phyloP scores from a whole-genome alignment of 2,888 invertebrate species.

The Autographa gamma region DNA sequence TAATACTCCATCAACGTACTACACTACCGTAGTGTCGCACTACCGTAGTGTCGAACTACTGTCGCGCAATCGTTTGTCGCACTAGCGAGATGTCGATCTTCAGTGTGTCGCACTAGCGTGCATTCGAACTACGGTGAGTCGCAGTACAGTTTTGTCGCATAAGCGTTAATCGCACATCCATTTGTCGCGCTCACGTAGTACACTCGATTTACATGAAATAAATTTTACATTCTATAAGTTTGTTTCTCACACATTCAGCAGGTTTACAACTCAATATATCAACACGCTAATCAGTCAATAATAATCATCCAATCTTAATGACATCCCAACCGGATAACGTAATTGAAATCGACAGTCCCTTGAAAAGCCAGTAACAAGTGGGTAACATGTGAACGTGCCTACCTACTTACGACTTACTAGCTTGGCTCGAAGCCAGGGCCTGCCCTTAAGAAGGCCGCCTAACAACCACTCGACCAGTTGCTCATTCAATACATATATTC shows the following conservation, averaged over 20 bases:
- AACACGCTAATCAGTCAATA: background rate
- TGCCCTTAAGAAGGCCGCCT: conserved; percentile 4
- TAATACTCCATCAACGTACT: too few relatives aligned
- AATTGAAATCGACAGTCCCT: conserved; percentile 4
- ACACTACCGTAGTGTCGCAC: too few relatives aligned
- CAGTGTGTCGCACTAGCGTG: too few relatives aligned
- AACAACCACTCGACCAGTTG: conserved; percentile 1
- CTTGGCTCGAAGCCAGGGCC: background rate
- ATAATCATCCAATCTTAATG: background rate
- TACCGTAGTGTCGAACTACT: too few relatives aligned
- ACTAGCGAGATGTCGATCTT: too few relatives aligned
- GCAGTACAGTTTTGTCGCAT: too few relatives aligned
- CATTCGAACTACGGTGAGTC: too few relatives aligned
- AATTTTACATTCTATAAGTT: too few relatives aligned
- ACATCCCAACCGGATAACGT: background rate
- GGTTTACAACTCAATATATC: background rate
- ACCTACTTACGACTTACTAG: background rate
- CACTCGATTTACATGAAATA: too few relatives aligned
- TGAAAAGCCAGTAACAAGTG: background rate
- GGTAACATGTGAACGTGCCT: conserved; percentile 2
- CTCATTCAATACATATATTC: background rate
- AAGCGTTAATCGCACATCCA: too few relatives aligned
- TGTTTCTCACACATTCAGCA: background rate
- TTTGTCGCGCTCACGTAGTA: too few relatives aligned
- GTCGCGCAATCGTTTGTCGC: too few relatives aligned